Base-by-base conservation (phyloP, 2,888 invertebrate genomes). In the Xanthorhoe spadicearia region DNA sequence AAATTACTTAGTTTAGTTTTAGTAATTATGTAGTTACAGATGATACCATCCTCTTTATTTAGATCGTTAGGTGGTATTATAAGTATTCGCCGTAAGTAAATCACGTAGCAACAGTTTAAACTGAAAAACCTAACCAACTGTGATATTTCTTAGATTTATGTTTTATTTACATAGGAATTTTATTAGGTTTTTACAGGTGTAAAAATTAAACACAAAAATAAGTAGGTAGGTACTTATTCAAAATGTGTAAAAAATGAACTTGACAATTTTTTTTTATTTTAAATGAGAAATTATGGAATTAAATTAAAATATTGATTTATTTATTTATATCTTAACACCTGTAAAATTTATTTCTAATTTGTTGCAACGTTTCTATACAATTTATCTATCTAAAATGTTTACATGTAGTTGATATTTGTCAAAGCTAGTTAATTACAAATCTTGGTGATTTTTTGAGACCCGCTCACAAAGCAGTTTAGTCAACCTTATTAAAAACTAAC, bases 121-220 rank as follows among this genome's bases (percentile, higher is more conserved):
- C n/a, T 63, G 58, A 48, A 48, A 48, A n/a, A n/a, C n/a, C n/a
- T 59, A 60, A 64, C 68, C 73, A 74, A 78, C 77, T 80, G 73
- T 74, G 76, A 77, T 76, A 64, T 57, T 61, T 74, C 71, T 74
- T 74, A 73, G 5, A 67, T 73, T 66, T 75, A 67, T 64, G 67
- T 53, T 77, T 81, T 92, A 92, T 92, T 82, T 92, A 92, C 92
- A 92, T 89, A 91, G 91, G 91, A 91, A 82, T 87, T 78, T 86
- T 81, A 70, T 74, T 67, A 71, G 43, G 71, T 71, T 67, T 67
- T 68, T 50, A 61, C 66, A 68, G 58, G 15, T 60, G 59, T 62
- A 49, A 58, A 66, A 51, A 28, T 13, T 1, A 43, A 43, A 43
- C 10, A 13, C 2, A 43, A 43, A 43, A n/a, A n/a, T n/a, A n/a